phyloP scores from a whole-genome alignment of 2,797 vertebrate genomes.

The Fistularia commersonii region DNA sequence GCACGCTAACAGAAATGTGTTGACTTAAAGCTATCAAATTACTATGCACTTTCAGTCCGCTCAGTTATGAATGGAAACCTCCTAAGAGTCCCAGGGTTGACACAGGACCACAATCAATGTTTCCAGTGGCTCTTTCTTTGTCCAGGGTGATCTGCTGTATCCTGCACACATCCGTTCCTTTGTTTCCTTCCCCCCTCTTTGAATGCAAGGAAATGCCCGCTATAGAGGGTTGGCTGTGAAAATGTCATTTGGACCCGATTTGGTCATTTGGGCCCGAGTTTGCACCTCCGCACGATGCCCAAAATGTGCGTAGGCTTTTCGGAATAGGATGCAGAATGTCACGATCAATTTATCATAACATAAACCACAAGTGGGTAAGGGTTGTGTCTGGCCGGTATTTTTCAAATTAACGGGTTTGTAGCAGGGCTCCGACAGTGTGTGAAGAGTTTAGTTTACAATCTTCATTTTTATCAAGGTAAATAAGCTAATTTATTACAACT shows the following conservation, averaged over 20 bases:
- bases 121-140: slow-evolving; percentile 57
- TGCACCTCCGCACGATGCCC: too few relatives aligned
- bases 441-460: too few relatives aligned
- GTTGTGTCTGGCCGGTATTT: too few relatives aligned
- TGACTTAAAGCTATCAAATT: slow-evolving; percentile 6
- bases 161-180: slow-evolving; percentile 58
- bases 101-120: slow-evolving; percentile 28
- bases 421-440: too few relatives aligned
- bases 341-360: too few relatives aligned
- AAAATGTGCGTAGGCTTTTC: too few relatives aligned
- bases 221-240: slow-evolving; percentile 53
- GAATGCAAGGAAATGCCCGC: slow-evolving; percentile 75
- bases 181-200: slow-evolving; percentile 69
- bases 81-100: slow-evolving; percentile 32
- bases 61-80: slow-evolving; percentile 51
- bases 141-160: slow-evolving; percentile 55
- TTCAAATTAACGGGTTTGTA: too few relatives aligned
- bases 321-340: too few relatives aligned
- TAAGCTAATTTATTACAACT: too few relatives aligned
- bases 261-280: not conserved
- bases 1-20: not conserved
- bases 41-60: slow-evolving; percentile 14
- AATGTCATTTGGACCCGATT: slow-evolving; percentile 52
- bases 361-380: too few relatives aligned
- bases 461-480: too few relatives aligned